Percentiles rank a stretch among this genome's conserved stretches.
Conservation (phyloP, 2,113 vertebrate genomes). For the Sinosuthora webbiana region DNA sequence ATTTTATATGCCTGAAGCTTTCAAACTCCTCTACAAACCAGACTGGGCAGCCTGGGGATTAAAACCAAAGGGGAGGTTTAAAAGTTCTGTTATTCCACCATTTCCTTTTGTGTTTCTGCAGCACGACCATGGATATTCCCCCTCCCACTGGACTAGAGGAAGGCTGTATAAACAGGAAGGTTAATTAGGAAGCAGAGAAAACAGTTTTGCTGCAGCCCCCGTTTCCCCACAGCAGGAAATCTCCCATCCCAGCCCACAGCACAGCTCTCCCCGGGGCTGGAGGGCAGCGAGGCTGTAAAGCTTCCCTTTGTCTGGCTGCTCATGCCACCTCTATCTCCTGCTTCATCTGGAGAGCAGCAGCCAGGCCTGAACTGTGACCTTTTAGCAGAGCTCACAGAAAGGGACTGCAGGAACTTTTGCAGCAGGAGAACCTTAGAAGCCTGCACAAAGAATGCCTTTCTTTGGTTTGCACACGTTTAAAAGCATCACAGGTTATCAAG, state of each 20-base stretch:
- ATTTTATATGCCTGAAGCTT: not conserved
- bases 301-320: not conserved
- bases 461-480: not conserved
- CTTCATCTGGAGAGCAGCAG: not conserved
- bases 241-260: not conserved
- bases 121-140: not conserved
- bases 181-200: conserved; percentile 38
- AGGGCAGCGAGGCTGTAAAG: not conserved
- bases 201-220: not conserved
- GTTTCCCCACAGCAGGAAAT: conserved; percentile 27
- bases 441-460: not conserved
- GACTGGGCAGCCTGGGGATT: not conserved
- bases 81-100: not conserved
- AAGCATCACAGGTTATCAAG: not conserved
- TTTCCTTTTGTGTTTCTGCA: not conserved
- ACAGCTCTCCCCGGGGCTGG: not conserved
- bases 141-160: not conserved
- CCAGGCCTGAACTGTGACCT: not conserved
- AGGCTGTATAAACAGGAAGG: conserved; percentile 41
- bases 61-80: not conserved
- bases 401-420: rapidly evolving
- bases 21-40: not conserved
- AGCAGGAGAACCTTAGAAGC: not conserved
- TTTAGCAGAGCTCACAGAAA: not conserved
- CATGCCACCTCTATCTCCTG: not conserved